Percentiles rank a stretch among this genome's conserved stretches.
phyloP scores from a whole-genome alignment of 2,113 vertebrate species.

The Todiramphus saurophagus region DNA sequence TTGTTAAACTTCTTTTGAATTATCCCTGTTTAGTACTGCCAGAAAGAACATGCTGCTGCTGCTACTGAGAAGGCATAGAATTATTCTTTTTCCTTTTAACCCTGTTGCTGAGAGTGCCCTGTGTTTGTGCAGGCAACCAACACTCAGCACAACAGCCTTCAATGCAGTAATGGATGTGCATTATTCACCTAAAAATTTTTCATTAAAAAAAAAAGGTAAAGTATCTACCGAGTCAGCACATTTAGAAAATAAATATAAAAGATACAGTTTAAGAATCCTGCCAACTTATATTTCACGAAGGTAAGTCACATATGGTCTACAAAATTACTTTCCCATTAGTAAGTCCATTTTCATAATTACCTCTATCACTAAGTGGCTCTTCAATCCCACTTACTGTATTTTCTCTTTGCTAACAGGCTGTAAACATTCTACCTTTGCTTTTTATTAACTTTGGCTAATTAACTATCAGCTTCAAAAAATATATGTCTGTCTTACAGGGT shows the following conservation, averaged over 20 bases:
- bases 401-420: slow-evolving; percentile 28
- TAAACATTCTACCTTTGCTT: slow-evolving; percentile 25
- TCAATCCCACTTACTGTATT: slow-evolving; percentile 12
- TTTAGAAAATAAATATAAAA: neutral
- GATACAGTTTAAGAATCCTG: neutral
- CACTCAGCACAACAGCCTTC: neutral
- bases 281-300: neutral
- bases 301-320: neutral
- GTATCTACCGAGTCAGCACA: neutral
- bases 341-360: slow-evolving; percentile 58
- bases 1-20: neutral
- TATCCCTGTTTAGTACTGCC: neutral
- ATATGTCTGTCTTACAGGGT: neutral
- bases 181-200: neutral
- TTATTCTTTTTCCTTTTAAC: neutral
- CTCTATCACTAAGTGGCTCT: slow-evolving; percentile 5
- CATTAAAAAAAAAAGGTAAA: neutral
- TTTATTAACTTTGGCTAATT: slow-evolving; percentile 60
- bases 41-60: neutral
- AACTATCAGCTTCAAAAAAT: slow-evolving; percentile 19
- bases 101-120: neutral
- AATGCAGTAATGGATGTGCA: neutral
- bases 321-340: slow-evolving; percentile 40
- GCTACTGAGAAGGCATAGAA: neutral
- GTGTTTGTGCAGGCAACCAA: neutral